Evolutionary conservation across 1,140 invertebrate species (phyloP).

Genomic region (Araneus ventricosus): DNA sequence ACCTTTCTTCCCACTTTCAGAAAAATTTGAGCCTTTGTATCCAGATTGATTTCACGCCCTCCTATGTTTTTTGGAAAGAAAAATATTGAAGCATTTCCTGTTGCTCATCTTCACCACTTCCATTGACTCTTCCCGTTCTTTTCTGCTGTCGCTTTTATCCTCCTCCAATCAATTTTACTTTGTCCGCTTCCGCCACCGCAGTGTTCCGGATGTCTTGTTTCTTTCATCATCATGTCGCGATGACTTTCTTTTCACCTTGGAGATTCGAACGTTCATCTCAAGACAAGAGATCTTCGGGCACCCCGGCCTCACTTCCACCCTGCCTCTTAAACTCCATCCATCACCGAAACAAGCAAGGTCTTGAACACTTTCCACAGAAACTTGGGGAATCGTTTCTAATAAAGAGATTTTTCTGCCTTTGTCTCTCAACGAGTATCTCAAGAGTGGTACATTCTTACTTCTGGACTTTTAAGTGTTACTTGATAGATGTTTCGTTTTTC

Average conservation of each 20-base stretch:
- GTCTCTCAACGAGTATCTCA: conserved; percentile 20
- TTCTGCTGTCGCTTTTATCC: conserved; percentile 44
- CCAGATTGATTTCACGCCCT: not conserved
- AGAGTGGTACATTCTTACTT: not conserved
- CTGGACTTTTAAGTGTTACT: conserved; percentile 19
- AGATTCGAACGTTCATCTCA: conserved; percentile 60
- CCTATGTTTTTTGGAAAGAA: not conserved
- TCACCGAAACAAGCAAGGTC: conserved; percentile 59
- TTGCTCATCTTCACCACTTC: conserved; percentile 25
- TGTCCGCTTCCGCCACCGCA: conserved; percentile 59
- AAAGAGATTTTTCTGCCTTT: conserved; percentile 59
- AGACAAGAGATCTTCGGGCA: conserved; percentile 38
- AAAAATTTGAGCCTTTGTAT: not conserved
- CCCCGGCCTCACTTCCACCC: not conserved
- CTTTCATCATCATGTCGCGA: conserved; percentile 66
- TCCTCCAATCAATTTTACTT: conserved; percentile 66
- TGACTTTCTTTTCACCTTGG: conserved; percentile 73
- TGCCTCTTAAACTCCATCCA: conserved; percentile 50
- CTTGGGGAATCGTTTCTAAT: conserved; percentile 61
- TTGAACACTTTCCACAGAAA: conserved; percentile 36
- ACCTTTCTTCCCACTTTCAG: not conserved
- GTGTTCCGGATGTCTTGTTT: conserved; percentile 66
- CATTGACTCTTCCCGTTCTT: not conserved
- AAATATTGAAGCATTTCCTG: conserved; percentile 53
- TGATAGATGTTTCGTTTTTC: conserved; percentile 53